Evolutionary conservation across 2,797 vertebrate species (phyloP).

Genomic region (Trachops cirrhosus): DNA sequence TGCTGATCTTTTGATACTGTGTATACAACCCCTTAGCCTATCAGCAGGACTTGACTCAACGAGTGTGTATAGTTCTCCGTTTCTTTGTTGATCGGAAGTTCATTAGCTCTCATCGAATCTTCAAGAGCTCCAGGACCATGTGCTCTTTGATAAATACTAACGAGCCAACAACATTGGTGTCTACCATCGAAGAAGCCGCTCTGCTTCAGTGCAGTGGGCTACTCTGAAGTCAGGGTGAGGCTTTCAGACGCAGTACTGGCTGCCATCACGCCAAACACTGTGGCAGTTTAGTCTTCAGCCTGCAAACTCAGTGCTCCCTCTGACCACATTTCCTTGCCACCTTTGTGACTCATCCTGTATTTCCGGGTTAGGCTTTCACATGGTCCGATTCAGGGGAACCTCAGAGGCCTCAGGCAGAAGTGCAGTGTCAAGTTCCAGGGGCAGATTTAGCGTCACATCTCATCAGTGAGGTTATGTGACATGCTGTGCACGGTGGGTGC

Average conservation of each 20-base stretch:
- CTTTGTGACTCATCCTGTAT: neutral
- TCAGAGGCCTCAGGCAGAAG: neutral
- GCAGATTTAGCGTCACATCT: neutral
- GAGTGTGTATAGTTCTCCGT: neutral
- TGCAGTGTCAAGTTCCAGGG: neutral
- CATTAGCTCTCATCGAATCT: conserved; percentile 55
- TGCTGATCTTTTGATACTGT: neutral
- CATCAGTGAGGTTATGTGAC: neutral
- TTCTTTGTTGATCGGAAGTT: conserved; percentile 48
- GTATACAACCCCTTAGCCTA: conserved; percentile 39
- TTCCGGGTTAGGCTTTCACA: neutral
- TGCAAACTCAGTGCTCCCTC: neutral
- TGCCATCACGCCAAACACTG: neutral
- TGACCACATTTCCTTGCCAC: neutral
- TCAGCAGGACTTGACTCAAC: conserved; percentile 45
- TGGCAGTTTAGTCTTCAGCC: neutral
- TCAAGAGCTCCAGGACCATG: neutral
- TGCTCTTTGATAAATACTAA: neutral
- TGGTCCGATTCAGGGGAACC: neutral
- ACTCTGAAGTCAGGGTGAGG: neutral
- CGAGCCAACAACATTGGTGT: neutral
- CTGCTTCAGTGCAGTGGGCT: neutral
- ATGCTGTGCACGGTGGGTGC: neutral
- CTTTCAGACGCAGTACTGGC: neutral
- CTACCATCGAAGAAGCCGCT: neutral